These are phyloP conservation scores for Hoplostethus mediterraneus DNA, from an alignment of 2,797 vertebrate genomes.

Conservation along the genomic window DNA sequence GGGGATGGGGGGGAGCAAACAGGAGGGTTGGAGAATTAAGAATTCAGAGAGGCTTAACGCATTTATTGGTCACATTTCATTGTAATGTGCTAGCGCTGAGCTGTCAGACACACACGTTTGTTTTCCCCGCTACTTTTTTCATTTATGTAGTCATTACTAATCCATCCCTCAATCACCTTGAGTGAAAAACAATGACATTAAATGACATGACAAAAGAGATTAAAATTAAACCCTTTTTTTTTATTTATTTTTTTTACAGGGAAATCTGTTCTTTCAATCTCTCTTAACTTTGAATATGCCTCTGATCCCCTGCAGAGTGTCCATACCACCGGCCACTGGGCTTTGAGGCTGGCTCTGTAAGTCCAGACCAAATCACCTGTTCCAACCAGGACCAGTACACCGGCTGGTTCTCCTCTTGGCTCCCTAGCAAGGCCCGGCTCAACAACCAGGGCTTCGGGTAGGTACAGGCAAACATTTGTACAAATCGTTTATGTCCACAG, in stretches of 20 bases:
- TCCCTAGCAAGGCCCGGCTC: constrained; percentile 92
- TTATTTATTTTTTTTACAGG: constrained; percentile 4
- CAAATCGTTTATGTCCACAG: too few species aligned
- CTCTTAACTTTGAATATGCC: not conserved
- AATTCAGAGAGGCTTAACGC: constrained; percentile 48
- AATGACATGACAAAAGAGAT: constrained; percentile 3
- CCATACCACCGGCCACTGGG: constrained; percentile 95
- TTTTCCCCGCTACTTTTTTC: constrained; percentile 24
- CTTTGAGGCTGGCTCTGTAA: constrained; percentile 93
- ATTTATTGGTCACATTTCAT: constrained; percentile 38
- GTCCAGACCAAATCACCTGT: constrained; percentile 93
- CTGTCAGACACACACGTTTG: constrained; percentile 6
- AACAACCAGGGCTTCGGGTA: constrained; percentile 98
- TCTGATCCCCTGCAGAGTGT: constrained; percentile 87
- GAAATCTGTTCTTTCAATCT: not conserved
- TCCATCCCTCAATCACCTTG: too few species aligned
- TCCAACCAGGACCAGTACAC: constrained; percentile 95
- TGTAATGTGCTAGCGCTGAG: constrained; percentile 36
- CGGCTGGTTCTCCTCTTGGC: constrained; percentile 98
- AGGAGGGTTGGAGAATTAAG: constrained; percentile 41
- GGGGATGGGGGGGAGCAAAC: constrained; percentile 18
- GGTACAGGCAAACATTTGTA: constrained; percentile 48
- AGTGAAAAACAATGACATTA: not conserved
- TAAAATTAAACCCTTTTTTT: constrained; percentile 1
- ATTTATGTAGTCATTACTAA: not conserved